Base-by-base conservation (phyloP, 2,113 vertebrate species). In the Hipposideros armiger region DNA sequence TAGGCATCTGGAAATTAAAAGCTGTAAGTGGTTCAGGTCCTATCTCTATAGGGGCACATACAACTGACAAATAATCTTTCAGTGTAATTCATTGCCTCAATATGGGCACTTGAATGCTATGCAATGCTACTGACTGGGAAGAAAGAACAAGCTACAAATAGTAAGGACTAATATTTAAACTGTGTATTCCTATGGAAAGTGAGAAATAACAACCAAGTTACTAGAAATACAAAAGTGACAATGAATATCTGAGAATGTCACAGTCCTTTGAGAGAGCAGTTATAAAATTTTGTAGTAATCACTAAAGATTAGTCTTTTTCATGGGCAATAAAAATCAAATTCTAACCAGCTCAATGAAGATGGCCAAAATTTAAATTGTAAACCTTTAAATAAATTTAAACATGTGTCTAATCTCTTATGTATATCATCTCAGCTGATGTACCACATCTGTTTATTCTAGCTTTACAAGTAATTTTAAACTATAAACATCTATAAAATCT, bases 1-100 rank as follows among this genome's bases (percentile, higher is more conserved):
- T 95, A 90, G 66, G 36, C 76, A 87, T 87, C 60, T 56, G 67
- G 66, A 94, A 83, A 88, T 90, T 90, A 92, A 85, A 94, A 97
- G 89, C 10, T 42, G 30, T 95, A 56, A 56, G 22, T 84, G 62
- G 50, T 56, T 90, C 58, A 52, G 76, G 32, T 19, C 64, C 7
- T 90, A 87, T 93, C 80, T 72, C 58, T 32, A 32, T 5, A 11
- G 58, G 42, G 56, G 32, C 66, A 81, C 15, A 6, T n/a, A 26
- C 14, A 47, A 93, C 32, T 76, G 87, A 84, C 69, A 78, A 45
- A 74, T 87, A 81, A 81, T 69, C 8, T 87, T 90, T 95, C 40
- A 20, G 32, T 22, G 26, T 76, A 86, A 92, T 72, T 76, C 54
- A 32, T 81, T 90, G 76, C 70, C 66, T 78, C 9, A 1, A 3